Evolutionary conservation across 2,888 invertebrate species (phyloP), one percentile per base, ranked within the genome.

Genomic region (Chrysolina americana): DNA sequence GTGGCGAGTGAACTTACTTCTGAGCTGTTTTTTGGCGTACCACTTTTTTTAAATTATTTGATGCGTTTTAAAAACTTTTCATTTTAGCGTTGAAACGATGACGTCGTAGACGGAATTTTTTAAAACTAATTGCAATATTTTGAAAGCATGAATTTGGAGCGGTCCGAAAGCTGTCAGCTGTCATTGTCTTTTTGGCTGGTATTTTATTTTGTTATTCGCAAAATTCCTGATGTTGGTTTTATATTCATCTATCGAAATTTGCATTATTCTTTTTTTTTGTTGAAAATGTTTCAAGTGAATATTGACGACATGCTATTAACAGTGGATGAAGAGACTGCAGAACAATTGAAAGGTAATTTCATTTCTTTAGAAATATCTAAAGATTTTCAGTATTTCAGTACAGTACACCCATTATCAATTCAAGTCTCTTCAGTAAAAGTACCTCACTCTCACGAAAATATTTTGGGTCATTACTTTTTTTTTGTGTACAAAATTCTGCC

Each of bases 281-380:
- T 21, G 4, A 28, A 53, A 21, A 68, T 68, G 50, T 68, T 48
- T 50, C 48, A 68, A 50, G 53, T 68, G 68, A 68, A 23, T 17
- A 68, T 68, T 68, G 68, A 68, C 15, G 68, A 68, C 23, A 53
- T 68, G 53, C 21, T 68, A n/a, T 50, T 68, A 36, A 59, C 59
- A 41, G 64, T 64, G 10, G 64, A 64, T 41, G 41, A 13, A 21
- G 56, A 68, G 36, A 68, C 68, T 56, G 53, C 53, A 17, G 41
- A 50, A 56, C 15, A 68, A 50, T 53, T 53, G 17, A 68, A 68
- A 68, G 68, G 68, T 56, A 21, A 15, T n/a, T 36, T 41, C n/a
- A 64, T 36, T 64, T 17, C n/a, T 63, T 63, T n/a, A n/a, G n/a
- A n/a, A n/a, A n/a, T n/a, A n/a, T n/a, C n/a, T n/a, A n/a, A n/a